Percentiles rank a stretch among this genome's conserved stretches.
Conservation (phyloP, 2,888 invertebrate species). For the Podotricha telesiphe region DNA sequence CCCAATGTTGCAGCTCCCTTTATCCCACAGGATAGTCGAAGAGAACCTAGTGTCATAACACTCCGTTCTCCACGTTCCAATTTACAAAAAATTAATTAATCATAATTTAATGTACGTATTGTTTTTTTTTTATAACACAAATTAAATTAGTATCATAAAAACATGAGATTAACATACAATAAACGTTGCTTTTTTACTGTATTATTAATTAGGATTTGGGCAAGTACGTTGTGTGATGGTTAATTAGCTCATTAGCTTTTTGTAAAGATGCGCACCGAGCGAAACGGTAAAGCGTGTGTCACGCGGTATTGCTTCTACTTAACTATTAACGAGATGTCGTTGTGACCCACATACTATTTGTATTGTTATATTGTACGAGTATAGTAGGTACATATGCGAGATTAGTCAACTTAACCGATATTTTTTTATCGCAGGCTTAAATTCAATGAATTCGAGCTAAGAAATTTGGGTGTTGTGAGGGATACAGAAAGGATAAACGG, state of each 20-base stretch:
- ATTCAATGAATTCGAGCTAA: background rate
- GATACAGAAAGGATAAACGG: too few relatives aligned
- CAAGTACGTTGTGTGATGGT: conserved; percentile 34
- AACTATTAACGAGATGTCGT: conserved; percentile 37
- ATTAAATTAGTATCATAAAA: conserved; percentile 5
- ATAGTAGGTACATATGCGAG: background rate
- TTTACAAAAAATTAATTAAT: background rate
- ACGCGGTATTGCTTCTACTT: conserved; percentile 44
- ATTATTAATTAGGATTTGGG: conserved; percentile 36
- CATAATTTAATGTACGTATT: background rate
- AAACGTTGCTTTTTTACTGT: conserved; percentile 17
- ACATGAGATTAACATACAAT: conserved; percentile 34
- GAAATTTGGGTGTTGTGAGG: too few relatives aligned
- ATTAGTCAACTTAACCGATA: background rate
- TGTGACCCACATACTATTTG: conserved; percentile 35
- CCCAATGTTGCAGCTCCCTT: background rate
- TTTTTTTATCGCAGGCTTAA: background rate
- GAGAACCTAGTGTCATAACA: too few relatives aligned
- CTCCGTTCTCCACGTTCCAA: too few relatives aligned
- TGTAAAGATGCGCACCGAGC: conserved; percentile 48
- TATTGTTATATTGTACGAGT: conserved; percentile 13
- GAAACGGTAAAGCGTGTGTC: conserved; percentile 51
- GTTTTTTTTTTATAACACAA: background rate
- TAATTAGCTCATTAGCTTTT: conserved; percentile 48
- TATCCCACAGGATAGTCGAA: too few relatives aligned